A percentile compares a stretch with the other conserved stretches of the same genome.
These are phyloP conservation scores for Leptinotarsa defecta DNA, from an alignment of 1,140 invertebrate genomes.

Conservation along the genomic window DNA sequence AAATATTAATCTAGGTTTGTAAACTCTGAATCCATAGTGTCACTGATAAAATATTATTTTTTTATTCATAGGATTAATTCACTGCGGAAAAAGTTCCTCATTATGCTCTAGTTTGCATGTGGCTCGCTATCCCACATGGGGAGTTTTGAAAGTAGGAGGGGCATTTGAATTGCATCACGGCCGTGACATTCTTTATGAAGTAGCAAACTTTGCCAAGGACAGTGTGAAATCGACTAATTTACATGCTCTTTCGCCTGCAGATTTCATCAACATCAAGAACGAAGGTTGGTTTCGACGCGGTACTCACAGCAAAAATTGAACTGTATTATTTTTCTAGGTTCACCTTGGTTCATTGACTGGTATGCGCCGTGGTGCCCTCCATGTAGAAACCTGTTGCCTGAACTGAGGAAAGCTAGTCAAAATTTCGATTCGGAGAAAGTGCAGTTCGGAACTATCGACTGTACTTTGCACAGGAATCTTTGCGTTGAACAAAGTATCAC, in stretches of 20 bases:
- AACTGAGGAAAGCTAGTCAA: constrained; percentile 72
- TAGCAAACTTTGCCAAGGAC: constrained; percentile 71
- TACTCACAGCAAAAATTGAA: too few relatives aligned
- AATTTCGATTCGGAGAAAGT: constrained; percentile 58
- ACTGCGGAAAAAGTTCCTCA: constrained; percentile 63
- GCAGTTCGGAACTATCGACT: constrained; percentile 72
- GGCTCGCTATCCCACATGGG: constrained; percentile 71
- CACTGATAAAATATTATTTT: neutral
- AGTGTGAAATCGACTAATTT: constrained; percentile 67
- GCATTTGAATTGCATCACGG: constrained; percentile 76
- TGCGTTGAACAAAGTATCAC: constrained; percentile 68
- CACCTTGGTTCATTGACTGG: constrained; percentile 77
- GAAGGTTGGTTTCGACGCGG: constrained; percentile 42
- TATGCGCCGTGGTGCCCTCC: constrained; percentile 87
- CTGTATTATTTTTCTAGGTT: constrained; percentile 49
- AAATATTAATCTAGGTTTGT: constrained; percentile 62
- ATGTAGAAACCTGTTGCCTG: constrained; percentile 73
- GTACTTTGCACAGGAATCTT: constrained; percentile 61
- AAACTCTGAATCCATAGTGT: constrained; percentile 18
- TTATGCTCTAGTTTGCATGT: constrained; percentile 64
- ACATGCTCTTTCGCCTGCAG: constrained; percentile 65
- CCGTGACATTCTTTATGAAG: constrained; percentile 66
- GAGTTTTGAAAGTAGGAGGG: constrained; percentile 71
- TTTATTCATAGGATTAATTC: constrained; percentile 60
- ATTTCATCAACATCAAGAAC: constrained; percentile 62